These are phyloP conservation scores for Pseudopipra pipra DNA, from an alignment of 2,113 vertebrate genomes.

Conservation along the genomic window DNA sequence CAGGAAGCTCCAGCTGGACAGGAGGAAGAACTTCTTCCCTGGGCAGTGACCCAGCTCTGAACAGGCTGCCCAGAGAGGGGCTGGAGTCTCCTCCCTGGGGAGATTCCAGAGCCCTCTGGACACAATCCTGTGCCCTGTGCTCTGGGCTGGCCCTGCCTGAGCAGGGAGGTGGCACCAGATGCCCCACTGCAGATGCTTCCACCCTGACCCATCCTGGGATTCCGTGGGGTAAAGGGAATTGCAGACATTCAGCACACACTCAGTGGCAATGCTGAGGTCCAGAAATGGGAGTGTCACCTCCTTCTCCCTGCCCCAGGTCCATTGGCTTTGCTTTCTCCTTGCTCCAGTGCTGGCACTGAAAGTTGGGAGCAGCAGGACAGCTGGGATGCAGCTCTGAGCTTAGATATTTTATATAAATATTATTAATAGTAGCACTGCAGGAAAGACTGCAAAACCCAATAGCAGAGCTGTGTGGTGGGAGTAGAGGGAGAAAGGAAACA, in stretches of 20 bases:
- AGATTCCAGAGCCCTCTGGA: background rate
- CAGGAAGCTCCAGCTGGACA: background rate
- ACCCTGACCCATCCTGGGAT: rapidly evolving
- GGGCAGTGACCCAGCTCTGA: background rate
- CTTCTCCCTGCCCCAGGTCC: background rate
- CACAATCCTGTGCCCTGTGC: background rate
- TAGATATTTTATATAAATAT: background rate
- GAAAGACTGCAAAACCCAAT: background rate
- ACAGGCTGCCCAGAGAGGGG: background rate
- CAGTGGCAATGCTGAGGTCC: background rate
- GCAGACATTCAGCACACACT: background rate
- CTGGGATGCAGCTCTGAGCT: background rate
- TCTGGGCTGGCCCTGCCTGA: background rate
- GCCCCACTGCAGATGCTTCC: background rate
- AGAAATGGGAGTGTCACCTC: background rate
- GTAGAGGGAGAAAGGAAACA: background rate
- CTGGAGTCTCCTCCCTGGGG: background rate
- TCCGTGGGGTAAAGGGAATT: background rate
- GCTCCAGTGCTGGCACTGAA: background rate
- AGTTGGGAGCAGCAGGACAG: background rate
- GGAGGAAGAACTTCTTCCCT: background rate
- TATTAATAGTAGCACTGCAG: background rate
- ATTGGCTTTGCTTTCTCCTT: background rate
- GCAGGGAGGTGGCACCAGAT: background rate
- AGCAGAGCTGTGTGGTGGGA: background rate